These are phyloP conservation scores for Drosophila paramelanica DNA, from an alignment of 2,888 invertebrate genomes.

Conservation along the genomic window DNA sequence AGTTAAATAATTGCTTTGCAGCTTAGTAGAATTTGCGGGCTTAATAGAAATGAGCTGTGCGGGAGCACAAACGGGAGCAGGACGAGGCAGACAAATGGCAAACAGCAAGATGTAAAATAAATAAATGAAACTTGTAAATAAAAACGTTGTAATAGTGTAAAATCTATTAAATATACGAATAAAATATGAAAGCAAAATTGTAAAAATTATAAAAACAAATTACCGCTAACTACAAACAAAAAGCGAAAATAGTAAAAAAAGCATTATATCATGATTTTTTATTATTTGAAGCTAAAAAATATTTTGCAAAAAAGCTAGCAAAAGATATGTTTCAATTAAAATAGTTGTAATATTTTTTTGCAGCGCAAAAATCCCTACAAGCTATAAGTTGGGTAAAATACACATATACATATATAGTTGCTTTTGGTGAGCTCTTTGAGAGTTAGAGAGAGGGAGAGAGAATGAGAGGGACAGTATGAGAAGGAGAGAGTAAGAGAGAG, in stretches of 20 bases:
- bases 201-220: constrained; percentile 19
- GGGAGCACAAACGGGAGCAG: neutral
- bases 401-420: neutral
- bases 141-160: constrained; percentile 31
- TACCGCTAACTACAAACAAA: constrained; percentile 4
- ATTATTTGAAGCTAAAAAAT: neutral
- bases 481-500: no score
- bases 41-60: neutral
- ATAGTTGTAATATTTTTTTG: constrained; percentile 4
- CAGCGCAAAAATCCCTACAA: constrained; percentile 6
- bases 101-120: constrained; percentile 19
- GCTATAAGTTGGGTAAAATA: constrained; percentile 3
- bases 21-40: constrained; percentile 50
- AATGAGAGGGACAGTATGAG: no score
- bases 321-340: constrained; percentile 18
- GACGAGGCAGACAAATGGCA: constrained; percentile 26
- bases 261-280: no score
- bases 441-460: no score
- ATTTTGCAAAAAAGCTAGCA: neutral
- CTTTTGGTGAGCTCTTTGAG: neutral
- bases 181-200: neutral
- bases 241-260: neutral
- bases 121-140: constrained; percentile 49
- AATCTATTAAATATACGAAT: constrained; percentile 35
- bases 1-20: constrained; percentile 72